A percentile compares a stretch with the other conserved stretches of the same genome.
Conservation (phyloP, 2,888 invertebrate genomes). For the Aphodius sticticus region DNA sequence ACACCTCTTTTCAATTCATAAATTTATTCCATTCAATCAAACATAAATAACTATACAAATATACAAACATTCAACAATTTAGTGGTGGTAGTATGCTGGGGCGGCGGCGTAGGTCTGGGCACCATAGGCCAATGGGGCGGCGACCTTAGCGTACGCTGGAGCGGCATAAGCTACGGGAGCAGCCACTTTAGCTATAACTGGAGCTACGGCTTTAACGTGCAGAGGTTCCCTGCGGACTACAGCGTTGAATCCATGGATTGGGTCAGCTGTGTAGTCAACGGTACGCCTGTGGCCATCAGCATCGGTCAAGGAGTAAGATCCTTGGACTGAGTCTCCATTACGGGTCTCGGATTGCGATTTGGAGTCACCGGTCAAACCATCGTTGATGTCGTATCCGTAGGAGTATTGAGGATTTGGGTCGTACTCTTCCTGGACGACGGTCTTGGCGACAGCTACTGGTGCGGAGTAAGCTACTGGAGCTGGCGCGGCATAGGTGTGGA, state of each 20-base stretch:
- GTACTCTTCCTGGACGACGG: slow-evolving; percentile 56
- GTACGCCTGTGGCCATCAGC: slow-evolving; percentile 64
- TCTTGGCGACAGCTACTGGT: slow-evolving; percentile 45
- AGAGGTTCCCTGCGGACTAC: slow-evolving; percentile 69
- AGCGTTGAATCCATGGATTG: slow-evolving; percentile 70
- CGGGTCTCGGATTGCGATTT: slow-evolving; percentile 64
- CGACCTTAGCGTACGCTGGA: slow-evolving; percentile 45
- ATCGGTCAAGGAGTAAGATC: slow-evolving; percentile 64
- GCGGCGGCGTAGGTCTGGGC: slow-evolving; percentile 32
- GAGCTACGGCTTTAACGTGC: slow-evolving; percentile 48
- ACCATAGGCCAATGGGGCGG: slow-evolving; percentile 40
- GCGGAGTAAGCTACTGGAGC: slow-evolving; percentile 39
- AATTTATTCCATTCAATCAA: slow-evolving; percentile 16
- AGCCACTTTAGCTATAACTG: slow-evolving; percentile 35
- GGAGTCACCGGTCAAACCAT: slow-evolving; percentile 64
- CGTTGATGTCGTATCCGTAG: slow-evolving; percentile 66
- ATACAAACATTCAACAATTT: slow-evolving; percentile 12
- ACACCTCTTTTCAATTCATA: not conserved
- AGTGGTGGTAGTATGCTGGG: slow-evolving; percentile 35
- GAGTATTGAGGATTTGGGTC: slow-evolving; percentile 66
- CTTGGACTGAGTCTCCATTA: slow-evolving; percentile 64
- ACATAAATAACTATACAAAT: slow-evolving; percentile 17
- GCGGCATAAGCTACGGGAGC: slow-evolving; percentile 35
- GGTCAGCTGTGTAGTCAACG: slow-evolving; percentile 67
- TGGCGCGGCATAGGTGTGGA: slow-evolving; percentile 39